phyloP scores from a whole-genome alignment of 2,797 vertebrate species.

The Eremophila alpestris region DNA sequence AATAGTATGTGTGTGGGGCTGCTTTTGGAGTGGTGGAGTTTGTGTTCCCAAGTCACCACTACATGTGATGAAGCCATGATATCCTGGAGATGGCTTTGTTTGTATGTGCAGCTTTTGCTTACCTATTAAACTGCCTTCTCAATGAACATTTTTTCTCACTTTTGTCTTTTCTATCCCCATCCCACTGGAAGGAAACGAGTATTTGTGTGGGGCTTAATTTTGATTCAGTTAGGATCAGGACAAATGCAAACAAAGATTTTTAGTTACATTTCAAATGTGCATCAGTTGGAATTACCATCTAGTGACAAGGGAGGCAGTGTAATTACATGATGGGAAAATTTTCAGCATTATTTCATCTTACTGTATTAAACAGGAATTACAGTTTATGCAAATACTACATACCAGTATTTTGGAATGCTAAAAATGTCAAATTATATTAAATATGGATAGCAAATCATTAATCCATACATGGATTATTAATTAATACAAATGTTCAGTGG shows the following conservation, averaged over 20 bases:
- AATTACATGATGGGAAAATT: not conserved
- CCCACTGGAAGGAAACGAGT: not conserved
- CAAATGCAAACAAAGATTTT: not conserved
- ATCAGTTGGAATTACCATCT: not conserved
- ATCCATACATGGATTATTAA: not conserved
- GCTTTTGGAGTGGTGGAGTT: not conserved
- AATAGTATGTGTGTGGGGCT: rapidly evolving
- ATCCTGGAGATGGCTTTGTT: not conserved
- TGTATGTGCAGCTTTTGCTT: not conserved
- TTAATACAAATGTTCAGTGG: not conserved
- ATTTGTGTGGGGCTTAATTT: not conserved
- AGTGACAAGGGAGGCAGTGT: not conserved
- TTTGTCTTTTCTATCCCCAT: not conserved
- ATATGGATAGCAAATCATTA: not conserved
- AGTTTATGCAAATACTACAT: not conserved
- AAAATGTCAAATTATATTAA: not conserved
- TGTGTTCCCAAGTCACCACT: not conserved
- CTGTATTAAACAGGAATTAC: not conserved
- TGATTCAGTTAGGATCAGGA: not conserved
- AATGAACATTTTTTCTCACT: not conserved
- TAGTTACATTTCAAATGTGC: not conserved
- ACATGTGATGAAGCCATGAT: not conserved
- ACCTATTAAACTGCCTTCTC: not conserved
- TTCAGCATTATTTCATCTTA: not conserved
- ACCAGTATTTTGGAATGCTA: not conserved